Conservation (phyloP, 2,113 vertebrate species). For the Leptosomus discolor region DNA sequence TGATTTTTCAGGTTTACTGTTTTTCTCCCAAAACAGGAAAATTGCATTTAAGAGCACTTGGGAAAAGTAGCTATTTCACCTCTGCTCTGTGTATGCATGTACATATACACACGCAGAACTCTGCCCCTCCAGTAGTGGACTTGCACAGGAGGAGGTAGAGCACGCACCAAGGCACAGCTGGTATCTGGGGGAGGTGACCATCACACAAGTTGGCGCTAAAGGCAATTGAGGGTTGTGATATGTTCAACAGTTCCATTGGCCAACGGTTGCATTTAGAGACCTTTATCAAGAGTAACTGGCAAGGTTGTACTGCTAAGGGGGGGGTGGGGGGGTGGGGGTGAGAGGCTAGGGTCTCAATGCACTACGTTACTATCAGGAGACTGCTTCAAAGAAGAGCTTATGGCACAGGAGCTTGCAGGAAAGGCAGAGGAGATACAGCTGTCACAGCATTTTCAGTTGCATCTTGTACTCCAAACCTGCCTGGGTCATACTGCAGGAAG, state of each 20-base stretch:
- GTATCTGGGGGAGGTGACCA: neutral
- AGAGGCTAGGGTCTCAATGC: neutral
- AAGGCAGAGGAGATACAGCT: neutral
- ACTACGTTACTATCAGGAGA: neutral
- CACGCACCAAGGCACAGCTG: neutral
- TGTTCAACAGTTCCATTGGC: neutral
- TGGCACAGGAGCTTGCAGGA: neutral
- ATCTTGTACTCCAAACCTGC: neutral
- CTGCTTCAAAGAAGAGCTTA: neutral
- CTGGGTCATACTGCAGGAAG: neutral
- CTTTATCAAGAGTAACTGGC: neutral
- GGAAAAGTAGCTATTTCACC: neutral
- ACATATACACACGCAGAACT: neutral
- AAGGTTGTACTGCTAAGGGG: neutral
- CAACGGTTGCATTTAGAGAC: neutral
- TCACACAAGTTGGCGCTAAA: neutral
- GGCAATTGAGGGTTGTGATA: neutral
- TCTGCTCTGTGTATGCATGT: neutral
- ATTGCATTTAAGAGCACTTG: neutral
- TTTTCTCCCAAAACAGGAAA: neutral
- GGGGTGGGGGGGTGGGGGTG: accelerated
- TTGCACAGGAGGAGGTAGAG: neutral
- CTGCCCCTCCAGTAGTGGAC: neutral
- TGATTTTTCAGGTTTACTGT: neutral
- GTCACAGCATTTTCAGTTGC: neutral